Base-by-base conservation (phyloP, 2,113 vertebrate species). In the Aviceda subcristata region DNA sequence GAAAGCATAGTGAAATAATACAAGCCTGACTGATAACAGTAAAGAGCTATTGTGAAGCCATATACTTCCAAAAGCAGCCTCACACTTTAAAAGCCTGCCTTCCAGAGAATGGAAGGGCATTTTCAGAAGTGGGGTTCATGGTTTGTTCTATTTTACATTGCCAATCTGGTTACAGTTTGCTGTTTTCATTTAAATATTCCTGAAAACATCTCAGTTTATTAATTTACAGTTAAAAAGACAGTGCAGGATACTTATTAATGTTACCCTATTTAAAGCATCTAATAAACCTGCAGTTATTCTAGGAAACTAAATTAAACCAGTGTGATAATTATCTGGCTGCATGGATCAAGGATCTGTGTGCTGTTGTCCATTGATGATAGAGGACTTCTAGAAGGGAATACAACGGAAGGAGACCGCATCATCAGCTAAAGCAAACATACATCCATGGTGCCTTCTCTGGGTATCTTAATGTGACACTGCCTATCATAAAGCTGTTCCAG, bases 221-320 rank as follows among this genome's bases (percentile, higher is more conserved):
- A 16, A 94, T 87, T 96, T 94, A 32, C 51, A 90, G 24, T 45
- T 84, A 63, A 97, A 96, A 97, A 92, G 41, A 71, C 9, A 27
- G 19, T 50, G 55, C 3, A 56, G 7, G 3, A 6, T 69, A 20
- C 68, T 88, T 86, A 51, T 78, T 96, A 92, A 79, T 74, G 62
- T 83, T 90, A 83, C 13, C 38, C 48, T 96, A 74, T 88, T 71
- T 90, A 91, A 97, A 95, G 17, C 30, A 90, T 45, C 64, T 94
- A 96, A 95, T 95, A 92, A 50, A 88, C 62, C 53, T 87, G 26
- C 41, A 56, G 63, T 92, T 92, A 62, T 78, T 74, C 39, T 39
- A n/a, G 68, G 90, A 41, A 97, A 95, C 36, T 56, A 94, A 93
- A 95, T 79, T 38, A 86, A 96, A 78, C 32, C 74, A 94, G 38